Evolutionary conservation across 1,140 invertebrate genomes (phyloP).

Genomic region (Helicoverpa armigera): DNA sequence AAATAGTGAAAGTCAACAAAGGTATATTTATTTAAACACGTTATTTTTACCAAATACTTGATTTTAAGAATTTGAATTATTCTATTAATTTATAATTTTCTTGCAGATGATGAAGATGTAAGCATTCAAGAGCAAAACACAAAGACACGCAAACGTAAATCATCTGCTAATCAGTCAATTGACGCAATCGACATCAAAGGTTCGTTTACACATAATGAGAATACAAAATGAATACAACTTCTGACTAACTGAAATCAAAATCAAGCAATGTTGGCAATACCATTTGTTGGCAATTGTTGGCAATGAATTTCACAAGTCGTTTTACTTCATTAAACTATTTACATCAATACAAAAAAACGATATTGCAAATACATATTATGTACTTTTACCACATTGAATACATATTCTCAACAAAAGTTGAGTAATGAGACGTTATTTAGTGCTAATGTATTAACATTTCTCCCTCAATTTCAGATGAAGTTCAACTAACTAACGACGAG

Average conservation of each 20-base stretch:
- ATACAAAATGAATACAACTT: too few species aligned
- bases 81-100: not conserved
- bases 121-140: conserved; percentile 35
- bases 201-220: not conserved
- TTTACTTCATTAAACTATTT: too few species aligned
- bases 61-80: too few species aligned
- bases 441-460: not conserved
- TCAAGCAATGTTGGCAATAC: too few species aligned
- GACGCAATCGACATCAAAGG: conserved; percentile 27
- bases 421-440: not conserved
- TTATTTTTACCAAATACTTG: too few species aligned
- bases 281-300: too few species aligned
- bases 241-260: too few species aligned
- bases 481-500: conserved; percentile 16
- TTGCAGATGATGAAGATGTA: conserved; percentile 41
- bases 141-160: conserved; percentile 63
- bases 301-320: too few species aligned
- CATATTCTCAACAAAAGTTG: not conserved
- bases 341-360: too few species aligned
- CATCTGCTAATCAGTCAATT: conserved; percentile 50
- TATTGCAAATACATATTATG: too few species aligned
- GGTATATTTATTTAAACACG: not conserved
- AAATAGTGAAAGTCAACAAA: not conserved
- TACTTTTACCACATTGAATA: not conserved
- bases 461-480: conserved; percentile 32